Evolutionary conservation across 2,113 vertebrate species (phyloP), one percentile per base, ranked within the genome.

Genomic region (Atrichornis clamosus): DNA sequence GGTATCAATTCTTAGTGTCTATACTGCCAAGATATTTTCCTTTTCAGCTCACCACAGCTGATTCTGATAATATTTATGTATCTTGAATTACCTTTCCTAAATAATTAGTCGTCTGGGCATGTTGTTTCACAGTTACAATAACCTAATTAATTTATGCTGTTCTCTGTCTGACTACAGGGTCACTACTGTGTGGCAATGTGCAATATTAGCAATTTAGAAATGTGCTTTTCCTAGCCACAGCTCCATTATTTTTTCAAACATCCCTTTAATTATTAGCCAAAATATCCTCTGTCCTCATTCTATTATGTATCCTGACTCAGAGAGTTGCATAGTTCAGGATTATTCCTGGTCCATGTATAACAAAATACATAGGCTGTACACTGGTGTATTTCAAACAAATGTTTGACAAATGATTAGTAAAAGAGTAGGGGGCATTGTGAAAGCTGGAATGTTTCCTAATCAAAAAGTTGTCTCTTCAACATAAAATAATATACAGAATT

Each of bases 231-330:
- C 32, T 75, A 59, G 47, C 30, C 32, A 64, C 6, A 64, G 26
- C 37, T 82, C 49, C n/a, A 56, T 70, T 87, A 84, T 28, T 84
- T 93, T 90, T 90, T 84, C 37, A 72, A 88, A 49, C 7, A 21
- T 27, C 17, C 5, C 17, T 63, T 63, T 74, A 84, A 63, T 78
- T 84, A 77, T 47, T 75, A 81, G 35, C 37, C 44, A 68, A 83
- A 88, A 53, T 78, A 63, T 47, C 12, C 27, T 90, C 47, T 75
- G 32, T 78, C 44, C 20, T 92, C 41, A 60, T 67, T 84, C 42
- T 63, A 24, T 67, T 68, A 16, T 23, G 10, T 47, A 41, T 74
- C 39, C 47, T 87, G 13, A 52, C 39, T 72, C 32, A 60, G 59
- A 87, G 46, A 55, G 18, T 44, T 80, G 20, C 22, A 65, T 10